Conservation (phyloP, 2,888 invertebrate species). For the Nymphalis polychloros region DNA sequence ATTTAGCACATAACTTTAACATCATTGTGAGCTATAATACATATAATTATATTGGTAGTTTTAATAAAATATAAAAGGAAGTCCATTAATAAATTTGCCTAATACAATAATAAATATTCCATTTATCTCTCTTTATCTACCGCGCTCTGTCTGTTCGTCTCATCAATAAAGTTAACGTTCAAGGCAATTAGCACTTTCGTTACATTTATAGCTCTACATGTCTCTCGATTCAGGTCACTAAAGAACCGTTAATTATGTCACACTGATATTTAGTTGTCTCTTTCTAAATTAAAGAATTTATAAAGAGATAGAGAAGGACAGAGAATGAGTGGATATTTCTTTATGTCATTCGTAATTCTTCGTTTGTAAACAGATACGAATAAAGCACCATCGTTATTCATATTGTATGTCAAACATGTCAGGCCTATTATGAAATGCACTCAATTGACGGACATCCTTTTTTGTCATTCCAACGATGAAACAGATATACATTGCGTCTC, state of each 20-base stretch:
- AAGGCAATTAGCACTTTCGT: slow-evolving; percentile 8
- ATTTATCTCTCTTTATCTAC: not conserved
- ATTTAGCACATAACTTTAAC: too few relatives aligned
- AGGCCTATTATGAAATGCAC: slow-evolving; percentile 5
- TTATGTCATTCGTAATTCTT: too few relatives aligned
- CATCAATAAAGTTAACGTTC: slow-evolving; percentile 6
- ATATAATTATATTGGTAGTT: too few relatives aligned
- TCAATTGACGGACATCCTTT: slow-evolving; percentile 11
- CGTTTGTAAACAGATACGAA: not conserved
- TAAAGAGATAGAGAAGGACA: not conserved
- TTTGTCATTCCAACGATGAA: slow-evolving; percentile 5
- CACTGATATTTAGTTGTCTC: not conserved
- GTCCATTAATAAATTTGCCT: too few relatives aligned
- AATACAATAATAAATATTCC: too few relatives aligned
- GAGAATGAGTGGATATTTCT: too few relatives aligned
- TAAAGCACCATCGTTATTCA: slow-evolving; percentile 1
- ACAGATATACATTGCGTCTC: not conserved
- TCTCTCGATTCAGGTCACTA: slow-evolving; percentile 5
- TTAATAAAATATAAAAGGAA: too few relatives aligned
- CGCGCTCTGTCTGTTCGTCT: not conserved
- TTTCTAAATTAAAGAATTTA: not conserved
- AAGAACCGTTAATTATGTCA: not conserved
- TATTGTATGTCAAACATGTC: slow-evolving; percentile 10
- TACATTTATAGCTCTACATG: slow-evolving; percentile 2
- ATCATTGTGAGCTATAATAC: too few relatives aligned